Percentiles rank a stretch among this genome's conserved stretches.
Conservation (phyloP, 2,113 vertebrate species). For the Dipodomys stephensi region DNA sequence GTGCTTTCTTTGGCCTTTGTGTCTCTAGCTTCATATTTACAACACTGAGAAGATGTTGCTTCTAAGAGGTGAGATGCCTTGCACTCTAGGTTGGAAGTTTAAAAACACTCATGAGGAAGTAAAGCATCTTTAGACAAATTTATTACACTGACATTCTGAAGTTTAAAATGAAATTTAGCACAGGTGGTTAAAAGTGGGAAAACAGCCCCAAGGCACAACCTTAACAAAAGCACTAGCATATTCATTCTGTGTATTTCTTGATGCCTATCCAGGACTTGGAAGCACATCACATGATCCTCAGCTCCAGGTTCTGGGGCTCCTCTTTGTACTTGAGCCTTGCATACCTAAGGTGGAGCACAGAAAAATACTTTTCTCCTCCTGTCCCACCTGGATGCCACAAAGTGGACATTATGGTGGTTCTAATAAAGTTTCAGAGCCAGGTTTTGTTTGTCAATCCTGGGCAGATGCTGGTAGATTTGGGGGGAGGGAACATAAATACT, state of each 20-base stretch:
- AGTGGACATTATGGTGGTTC: not conserved
- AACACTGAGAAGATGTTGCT: not conserved
- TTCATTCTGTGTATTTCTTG: not conserved
- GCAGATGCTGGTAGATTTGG: not conserved
- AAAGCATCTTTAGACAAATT: not conserved
- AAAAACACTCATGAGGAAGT: not conserved
- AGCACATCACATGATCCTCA: not conserved
- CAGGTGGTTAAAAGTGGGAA: not conserved
- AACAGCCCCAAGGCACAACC: not conserved
- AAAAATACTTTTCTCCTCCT: not conserved
- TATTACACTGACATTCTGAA: slow-evolving; percentile 32
- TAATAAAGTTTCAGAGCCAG: not conserved
- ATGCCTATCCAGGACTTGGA: not conserved
- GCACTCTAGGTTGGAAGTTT: not conserved
- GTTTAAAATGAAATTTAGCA: not conserved
- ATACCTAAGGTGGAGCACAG: not conserved
- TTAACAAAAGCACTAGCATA: not conserved
- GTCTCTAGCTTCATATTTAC: not conserved
- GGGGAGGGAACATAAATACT: slow-evolving; percentile 11
- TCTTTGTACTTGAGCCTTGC: not conserved
- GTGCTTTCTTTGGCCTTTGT: slow-evolving; percentile 1
- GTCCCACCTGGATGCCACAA: not conserved
- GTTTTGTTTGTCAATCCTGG: not conserved
- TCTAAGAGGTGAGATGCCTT: not conserved
- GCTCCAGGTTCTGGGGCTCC: not conserved